Percentiles rank a stretch among this genome's conserved stretches.
phyloP scores from a whole-genome alignment of 2,113 vertebrate species.

The Xiphias gladius region DNA sequence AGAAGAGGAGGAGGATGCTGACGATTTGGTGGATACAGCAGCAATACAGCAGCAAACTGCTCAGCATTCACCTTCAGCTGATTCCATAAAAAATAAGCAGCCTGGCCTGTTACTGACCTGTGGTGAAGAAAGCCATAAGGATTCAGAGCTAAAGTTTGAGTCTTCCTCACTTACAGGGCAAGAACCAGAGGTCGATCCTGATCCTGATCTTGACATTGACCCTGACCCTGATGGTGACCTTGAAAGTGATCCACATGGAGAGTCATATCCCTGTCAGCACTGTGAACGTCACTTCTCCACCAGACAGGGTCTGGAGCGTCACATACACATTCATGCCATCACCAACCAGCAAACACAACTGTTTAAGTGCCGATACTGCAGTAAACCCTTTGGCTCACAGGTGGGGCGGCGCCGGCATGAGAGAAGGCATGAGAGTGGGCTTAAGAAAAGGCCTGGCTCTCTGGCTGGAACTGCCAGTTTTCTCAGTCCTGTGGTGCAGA shows the following conservation, averaged over 20 bases:
- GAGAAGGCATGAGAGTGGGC: slow-evolving; percentile 91
- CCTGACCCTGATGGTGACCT: slow-evolving; percentile 78
- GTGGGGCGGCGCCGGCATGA: slow-evolving; percentile 94
- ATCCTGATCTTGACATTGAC: slow-evolving; percentile 84
- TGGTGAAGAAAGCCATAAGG: slow-evolving; percentile 62
- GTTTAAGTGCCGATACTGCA: slow-evolving; percentile 96
- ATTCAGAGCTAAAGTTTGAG: slow-evolving; percentile 50
- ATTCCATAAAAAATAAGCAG: slow-evolving; percentile 72
- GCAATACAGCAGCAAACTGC: slow-evolving; percentile 55
- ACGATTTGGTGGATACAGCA: slow-evolving; percentile 50
- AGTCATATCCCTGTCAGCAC: slow-evolving; percentile 91
- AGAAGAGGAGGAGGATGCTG: slow-evolving; percentile 51
- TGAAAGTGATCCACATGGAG: slow-evolving; percentile 87
- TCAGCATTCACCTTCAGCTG: slow-evolving; percentile 49
- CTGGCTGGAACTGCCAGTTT: slow-evolving; percentile 74
- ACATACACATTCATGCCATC: slow-evolving; percentile 93
- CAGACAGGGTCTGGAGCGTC: slow-evolving; percentile 95
- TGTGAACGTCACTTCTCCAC: slow-evolving; percentile 95
- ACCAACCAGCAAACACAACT: slow-evolving; percentile 88
- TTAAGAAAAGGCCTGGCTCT: slow-evolving; percentile 86
- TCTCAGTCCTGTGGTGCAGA: slow-evolving; percentile 62
- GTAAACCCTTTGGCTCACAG: slow-evolving; percentile 95
- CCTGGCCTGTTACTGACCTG: slow-evolving; percentile 23
- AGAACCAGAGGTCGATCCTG: slow-evolving; percentile 76
- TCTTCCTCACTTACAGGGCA: slow-evolving; percentile 76